Evolutionary conservation across 2,888 invertebrate species (phyloP).

Genomic region (Hylaea fasciaria): DNA sequence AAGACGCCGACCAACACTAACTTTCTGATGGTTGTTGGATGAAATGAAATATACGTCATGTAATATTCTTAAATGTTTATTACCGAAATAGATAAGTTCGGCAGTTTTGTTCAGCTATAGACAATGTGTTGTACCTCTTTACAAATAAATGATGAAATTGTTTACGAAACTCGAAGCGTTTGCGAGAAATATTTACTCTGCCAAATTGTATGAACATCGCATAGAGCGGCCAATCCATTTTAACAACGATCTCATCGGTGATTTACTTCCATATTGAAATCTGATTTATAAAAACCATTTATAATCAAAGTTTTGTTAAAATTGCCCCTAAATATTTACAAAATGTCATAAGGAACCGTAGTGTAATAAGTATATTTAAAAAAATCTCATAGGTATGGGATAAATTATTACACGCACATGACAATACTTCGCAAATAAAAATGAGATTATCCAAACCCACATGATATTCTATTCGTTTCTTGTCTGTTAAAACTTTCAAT

Average conservation of each 20-base stretch:
- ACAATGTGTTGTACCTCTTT: slow-evolving; percentile 20
- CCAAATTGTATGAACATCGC: slow-evolving; percentile 34
- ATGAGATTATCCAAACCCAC: no score
- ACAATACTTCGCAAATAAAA: no score
- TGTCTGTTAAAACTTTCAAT: not conserved
- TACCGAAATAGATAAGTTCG: slow-evolving; percentile 47
- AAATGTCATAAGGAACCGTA: no score
- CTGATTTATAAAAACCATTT: not conserved
- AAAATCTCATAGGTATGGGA: no score
- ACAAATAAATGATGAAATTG: slow-evolving; percentile 38
- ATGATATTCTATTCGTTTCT: no score
- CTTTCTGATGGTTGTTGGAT: no score
- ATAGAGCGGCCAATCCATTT: slow-evolving; percentile 28
- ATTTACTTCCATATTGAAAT: slow-evolving; percentile 7
- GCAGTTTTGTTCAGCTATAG: slow-evolving; percentile 27
- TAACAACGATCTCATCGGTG: slow-evolving; percentile 16
- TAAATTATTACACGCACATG: no score
- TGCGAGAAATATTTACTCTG: slow-evolving; percentile 40
- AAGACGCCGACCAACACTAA: no score
- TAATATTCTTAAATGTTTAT: no score
- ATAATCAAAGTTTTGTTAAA: not conserved
- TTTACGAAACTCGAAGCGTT: slow-evolving; percentile 35
- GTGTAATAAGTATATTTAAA: no score
- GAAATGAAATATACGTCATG: no score
- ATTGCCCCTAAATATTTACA: no score